Evolutionary conservation across 2,888 invertebrate genomes (phyloP), one percentile per base, ranked within the genome.

Genomic region (Mesodorylaimus sp.): DNA sequence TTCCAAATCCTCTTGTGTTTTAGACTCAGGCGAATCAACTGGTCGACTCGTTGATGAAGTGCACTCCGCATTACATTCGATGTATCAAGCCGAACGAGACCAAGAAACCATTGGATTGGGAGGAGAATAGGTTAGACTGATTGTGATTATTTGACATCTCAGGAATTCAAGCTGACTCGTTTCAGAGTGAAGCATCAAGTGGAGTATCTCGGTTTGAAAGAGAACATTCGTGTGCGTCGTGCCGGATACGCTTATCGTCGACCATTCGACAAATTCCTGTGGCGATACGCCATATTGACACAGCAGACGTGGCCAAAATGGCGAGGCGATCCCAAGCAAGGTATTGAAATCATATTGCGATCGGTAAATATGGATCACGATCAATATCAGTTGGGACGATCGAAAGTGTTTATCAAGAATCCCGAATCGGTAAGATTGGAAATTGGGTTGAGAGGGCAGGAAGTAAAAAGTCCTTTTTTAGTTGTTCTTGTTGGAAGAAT

Each of bases 41-140:
- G 49, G 77, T 79, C 7, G 74, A 73, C 2, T 76, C 77, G 39
- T 64, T 79, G 57, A 78, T 76, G 75, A 73, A 73, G 58, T 78
- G 78, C 61, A 75, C 76, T 2, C 79, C 79, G 5, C 78, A 79
- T 66, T 79, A 79, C 62, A 77, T 79, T 53, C 70, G 79, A 47
- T 79, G 79, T 62, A 78, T 79, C 57, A 79, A 79, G 62, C 79
- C 79, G 19, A 79, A 79, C 62, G 78, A 79, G 61, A 77, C 77
- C 23, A 79, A 79, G 64, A 71, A 70, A 55, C 70, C 78, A 1
- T 67, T 72, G 24, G 78, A 79, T 59, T 79, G 78, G 76, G 78
- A 79, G 57, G 74, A 76, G 36, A 67, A 70, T 42, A 58, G 66
- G 64, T 65, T 45, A 16, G 27, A 19, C 10, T 36, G 13, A 36